Conservation (phyloP, 2,888 invertebrate genomes). For the Chironomus tentans region DNA sequence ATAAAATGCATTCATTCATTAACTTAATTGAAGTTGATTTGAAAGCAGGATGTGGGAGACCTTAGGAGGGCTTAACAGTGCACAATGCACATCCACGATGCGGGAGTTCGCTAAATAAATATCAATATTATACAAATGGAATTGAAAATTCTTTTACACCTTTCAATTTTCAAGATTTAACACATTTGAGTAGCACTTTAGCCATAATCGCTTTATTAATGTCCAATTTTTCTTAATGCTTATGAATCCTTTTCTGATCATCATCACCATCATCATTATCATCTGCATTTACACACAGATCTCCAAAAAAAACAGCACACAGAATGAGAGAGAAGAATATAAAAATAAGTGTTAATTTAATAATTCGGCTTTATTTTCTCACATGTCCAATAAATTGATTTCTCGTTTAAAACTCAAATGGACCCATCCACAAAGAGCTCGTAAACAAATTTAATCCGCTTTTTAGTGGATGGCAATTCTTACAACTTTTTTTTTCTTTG, state of each 20-base stretch:
- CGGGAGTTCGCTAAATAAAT: constrained; percentile 10
- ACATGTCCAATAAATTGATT: constrained; percentile 1
- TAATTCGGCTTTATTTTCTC: constrained; percentile 12
- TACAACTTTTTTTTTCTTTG: neutral
- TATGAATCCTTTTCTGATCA: neutral
- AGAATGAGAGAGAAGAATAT: neutral
- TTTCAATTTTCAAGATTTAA: neutral
- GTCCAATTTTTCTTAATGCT: neutral
- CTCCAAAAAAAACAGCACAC: neutral
- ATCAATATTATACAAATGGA: too few species aligned
- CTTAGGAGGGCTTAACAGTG: neutral
- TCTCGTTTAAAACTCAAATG: neutral
- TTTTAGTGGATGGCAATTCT: too few species aligned
- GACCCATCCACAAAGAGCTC: neutral
- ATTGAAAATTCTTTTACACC: neutral
- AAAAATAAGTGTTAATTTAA: constrained; percentile 21
- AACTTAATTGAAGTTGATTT: constrained; percentile 20
- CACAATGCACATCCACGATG: neutral
- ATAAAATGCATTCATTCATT: constrained; percentile 9
- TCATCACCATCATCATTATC: too few species aligned
- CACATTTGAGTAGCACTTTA: constrained; percentile 6
- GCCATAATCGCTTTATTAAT: constrained; percentile 24
- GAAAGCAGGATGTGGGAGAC: neutral
- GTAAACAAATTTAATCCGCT: constrained; percentile 23
- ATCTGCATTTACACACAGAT: neutral